Conservation (phyloP, 1,140 invertebrate species). For the Drosophila ogumai region DNA sequence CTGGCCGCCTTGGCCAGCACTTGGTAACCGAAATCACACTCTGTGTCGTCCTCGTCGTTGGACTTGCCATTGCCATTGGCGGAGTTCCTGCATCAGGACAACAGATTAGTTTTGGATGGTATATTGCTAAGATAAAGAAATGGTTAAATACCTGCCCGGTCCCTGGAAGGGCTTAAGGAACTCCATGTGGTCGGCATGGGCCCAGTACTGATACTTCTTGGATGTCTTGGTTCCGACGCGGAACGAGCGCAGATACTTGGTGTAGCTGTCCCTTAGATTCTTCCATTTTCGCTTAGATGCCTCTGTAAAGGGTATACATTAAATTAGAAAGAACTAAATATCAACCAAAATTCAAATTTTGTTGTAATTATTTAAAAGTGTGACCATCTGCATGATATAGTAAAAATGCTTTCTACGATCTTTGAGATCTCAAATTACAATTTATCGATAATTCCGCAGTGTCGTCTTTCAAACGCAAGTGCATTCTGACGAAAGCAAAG, state of each 20-base stretch:
- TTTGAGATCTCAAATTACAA: too few species aligned
- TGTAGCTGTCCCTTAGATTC: constrained; percentile 83
- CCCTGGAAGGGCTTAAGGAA: constrained; percentile 82
- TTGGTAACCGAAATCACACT: constrained; percentile 82
- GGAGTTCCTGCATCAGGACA: constrained; percentile 47
- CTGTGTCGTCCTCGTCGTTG: constrained; percentile 79
- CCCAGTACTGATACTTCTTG: constrained; percentile 84
- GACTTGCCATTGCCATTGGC: constrained; percentile 71
- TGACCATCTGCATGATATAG: too few species aligned
- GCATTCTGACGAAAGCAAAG: background rate
- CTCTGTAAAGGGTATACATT: constrained; percentile 49
- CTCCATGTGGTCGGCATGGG: constrained; percentile 84
- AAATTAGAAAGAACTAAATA: background rate
- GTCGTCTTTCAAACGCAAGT: background rate
- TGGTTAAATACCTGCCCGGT: constrained; percentile 67
- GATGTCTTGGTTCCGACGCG: constrained; percentile 83
- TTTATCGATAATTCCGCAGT: too few species aligned
- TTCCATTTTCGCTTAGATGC: constrained; percentile 85
- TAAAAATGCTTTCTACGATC: too few species aligned
- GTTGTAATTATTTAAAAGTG: too few species aligned
- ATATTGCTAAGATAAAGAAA: background rate
- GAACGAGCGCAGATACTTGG: constrained; percentile 83
- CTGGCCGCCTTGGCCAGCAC: constrained; percentile 75
- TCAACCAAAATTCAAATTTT: too few species aligned
- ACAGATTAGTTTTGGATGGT: background rate